Evolutionary conservation across 1,140 invertebrate genomes (phyloP).

Genomic region (Telenomus remus): DNA sequence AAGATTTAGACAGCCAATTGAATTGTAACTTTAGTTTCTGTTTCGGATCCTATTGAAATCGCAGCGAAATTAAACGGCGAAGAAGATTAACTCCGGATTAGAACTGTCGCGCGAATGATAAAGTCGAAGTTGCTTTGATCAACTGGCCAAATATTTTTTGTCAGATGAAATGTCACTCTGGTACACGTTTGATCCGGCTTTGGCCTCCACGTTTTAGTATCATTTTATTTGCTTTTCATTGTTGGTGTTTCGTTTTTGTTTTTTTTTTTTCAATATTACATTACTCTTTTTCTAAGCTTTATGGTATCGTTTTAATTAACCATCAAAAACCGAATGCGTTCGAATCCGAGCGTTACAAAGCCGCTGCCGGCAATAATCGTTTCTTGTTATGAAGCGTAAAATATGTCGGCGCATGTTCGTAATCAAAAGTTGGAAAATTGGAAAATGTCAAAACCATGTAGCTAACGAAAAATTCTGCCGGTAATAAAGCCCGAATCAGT

Average conservation of each 20-base stretch:
- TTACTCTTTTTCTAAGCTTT: neutral
- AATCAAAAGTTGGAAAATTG: too few species aligned
- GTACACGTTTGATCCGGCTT: neutral
- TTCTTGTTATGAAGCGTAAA: too few species aligned
- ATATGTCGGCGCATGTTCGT: too few species aligned
- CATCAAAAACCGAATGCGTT: neutral
- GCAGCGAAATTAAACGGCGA: slow-evolving; percentile 24
- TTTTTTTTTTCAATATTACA: slow-evolving; percentile 2
- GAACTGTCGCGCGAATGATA: slow-evolving; percentile 14
- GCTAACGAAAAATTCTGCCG: too few species aligned
- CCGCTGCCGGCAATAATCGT: too few species aligned
- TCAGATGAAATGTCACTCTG: slow-evolving; percentile 26
- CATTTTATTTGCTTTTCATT: neutral
- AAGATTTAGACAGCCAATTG: neutral
- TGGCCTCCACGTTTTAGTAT: neutral
- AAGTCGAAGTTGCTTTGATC: slow-evolving; percentile 27
- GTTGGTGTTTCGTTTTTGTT: slow-evolving; percentile 4
- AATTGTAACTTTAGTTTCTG: slow-evolving; percentile 12
- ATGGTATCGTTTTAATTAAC: neutral
- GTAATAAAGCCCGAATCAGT: too few species aligned
- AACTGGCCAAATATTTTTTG: slow-evolving; percentile 23
- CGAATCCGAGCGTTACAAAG: too few species aligned
- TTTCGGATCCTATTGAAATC: slow-evolving; percentile 12
- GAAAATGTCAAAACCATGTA: too few species aligned
- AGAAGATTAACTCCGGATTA: slow-evolving; percentile 25